phyloP scores from a whole-genome alignment of 1,140 invertebrate genomes.

The Battus philenor region DNA sequence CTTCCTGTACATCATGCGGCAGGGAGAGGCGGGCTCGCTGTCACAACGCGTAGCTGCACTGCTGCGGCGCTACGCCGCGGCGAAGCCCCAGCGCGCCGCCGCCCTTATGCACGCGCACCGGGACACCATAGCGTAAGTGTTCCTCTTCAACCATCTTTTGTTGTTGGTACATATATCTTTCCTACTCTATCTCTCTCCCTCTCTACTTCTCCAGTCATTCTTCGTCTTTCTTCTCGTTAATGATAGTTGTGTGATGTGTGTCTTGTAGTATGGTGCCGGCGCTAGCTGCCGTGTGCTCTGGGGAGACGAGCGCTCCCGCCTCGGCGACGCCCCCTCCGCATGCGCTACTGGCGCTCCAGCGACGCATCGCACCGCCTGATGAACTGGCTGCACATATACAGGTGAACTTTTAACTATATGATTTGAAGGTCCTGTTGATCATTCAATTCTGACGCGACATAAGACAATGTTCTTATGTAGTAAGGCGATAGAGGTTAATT shows the following conservation, averaged over 20 bases:
- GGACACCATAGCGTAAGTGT: conserved; percentile 43
- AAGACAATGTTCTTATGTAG: no score
- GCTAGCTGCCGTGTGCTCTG: conserved; percentile 27
- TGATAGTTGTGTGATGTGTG: background rate
- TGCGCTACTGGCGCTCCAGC: conserved; percentile 43
- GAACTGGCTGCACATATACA: conserved; percentile 35
- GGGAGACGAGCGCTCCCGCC: conserved; percentile 24
- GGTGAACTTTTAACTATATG: background rate
- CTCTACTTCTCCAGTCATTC: no score
- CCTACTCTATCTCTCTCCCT: no score
- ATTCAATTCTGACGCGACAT: no score
- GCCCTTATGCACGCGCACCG: conserved; percentile 34
- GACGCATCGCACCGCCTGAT: conserved; percentile 37
- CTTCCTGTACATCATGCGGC: conserved; percentile 37
- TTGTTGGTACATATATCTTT: no score
- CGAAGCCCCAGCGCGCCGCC: conserved; percentile 34
- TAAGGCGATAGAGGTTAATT: no score
- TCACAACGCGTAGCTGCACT: conserved; percentile 50
- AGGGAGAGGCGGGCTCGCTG: conserved; percentile 27
- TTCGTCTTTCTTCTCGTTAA: no score
- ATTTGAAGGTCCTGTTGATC: no score
- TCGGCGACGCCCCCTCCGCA: conserved; percentile 46
- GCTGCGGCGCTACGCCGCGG: conserved; percentile 43
- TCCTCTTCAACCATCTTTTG: no score
- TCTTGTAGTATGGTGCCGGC: conserved; percentile 34